Percentiles rank a stretch among this genome's conserved stretches.
These are phyloP conservation scores for Empis stercorea DNA, from an alignment of 2,888 invertebrate genomes.

Conservation along the genomic window DNA sequence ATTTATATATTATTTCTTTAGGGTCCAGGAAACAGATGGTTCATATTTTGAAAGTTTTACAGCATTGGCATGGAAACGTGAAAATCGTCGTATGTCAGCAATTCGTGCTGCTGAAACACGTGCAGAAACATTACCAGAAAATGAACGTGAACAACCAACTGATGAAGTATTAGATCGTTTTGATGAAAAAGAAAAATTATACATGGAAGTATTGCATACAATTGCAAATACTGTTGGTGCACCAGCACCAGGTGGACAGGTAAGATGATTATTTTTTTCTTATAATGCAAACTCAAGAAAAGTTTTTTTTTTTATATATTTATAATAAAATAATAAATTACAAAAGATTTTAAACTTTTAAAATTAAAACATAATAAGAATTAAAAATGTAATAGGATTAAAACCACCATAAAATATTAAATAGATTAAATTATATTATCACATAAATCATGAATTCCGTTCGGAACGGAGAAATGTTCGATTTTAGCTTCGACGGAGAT, in stretches of 20 bases:
- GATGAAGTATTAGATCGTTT: conserved; percentile 33
- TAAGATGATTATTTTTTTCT: conserved; percentile 15
- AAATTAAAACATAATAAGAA: no score
- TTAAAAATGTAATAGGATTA: no score
- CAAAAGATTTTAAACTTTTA: no score
- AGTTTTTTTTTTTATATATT: no score
- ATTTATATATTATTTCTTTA: conserved; percentile 29
- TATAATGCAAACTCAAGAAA: no score
- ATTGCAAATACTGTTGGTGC: conserved; percentile 84
- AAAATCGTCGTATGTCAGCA: conserved; percentile 70
- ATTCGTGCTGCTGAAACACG: conserved; percentile 62
- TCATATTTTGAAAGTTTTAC: conserved; percentile 93
- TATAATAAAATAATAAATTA: no score
- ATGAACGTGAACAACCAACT: conserved; percentile 32
- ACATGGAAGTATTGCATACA: conserved; percentile 87
- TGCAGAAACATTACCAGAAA: conserved; percentile 50
- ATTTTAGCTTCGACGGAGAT: no score
- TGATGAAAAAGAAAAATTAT: conserved; percentile 54
- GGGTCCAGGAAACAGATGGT: conserved; percentile 88
- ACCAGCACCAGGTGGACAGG: conserved; percentile 56
- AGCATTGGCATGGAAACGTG: conserved; percentile 82
- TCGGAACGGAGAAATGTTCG: no score
- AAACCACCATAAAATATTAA: no score
- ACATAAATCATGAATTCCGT: no score
- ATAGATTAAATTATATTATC: no score